A percentile compares a stretch with the other conserved stretches of the same genome.
phyloP scores from a whole-genome alignment of 2,113 vertebrate genomes.

The Cardinalis cardinalis region DNA sequence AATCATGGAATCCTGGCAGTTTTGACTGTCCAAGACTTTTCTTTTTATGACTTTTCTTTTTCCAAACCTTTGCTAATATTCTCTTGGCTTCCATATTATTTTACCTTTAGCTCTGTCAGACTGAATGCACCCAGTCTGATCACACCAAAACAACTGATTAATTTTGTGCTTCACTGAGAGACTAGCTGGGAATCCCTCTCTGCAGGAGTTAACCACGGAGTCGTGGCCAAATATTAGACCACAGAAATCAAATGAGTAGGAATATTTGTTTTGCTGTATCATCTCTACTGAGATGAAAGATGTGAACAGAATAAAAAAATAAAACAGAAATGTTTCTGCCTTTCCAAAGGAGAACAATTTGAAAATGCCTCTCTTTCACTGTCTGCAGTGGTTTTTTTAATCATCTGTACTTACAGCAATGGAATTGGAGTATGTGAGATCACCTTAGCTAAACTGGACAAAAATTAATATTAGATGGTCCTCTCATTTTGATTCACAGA shows the following conservation, averaged over 20 bases:
- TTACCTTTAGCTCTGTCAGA: not conserved
- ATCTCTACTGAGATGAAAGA: not conserved
- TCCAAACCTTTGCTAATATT: not conserved
- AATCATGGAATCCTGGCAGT: not conserved
- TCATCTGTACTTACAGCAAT: not conserved
- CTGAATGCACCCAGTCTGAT: not conserved
- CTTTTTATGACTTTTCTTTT: not conserved
- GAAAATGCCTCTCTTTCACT: not conserved
- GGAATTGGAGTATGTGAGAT: not conserved
- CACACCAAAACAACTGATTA: not conserved
- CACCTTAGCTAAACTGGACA: not conserved
- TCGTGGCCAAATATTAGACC: not conserved
- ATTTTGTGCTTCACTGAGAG: not conserved
- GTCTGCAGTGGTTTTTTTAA: not conserved
- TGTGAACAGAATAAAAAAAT: not conserved
- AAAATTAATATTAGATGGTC: not conserved
- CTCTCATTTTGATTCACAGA: not conserved
- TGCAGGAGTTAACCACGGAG: not conserved
- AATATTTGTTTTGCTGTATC: not conserved
- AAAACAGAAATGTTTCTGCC: not conserved
- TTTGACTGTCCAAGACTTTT: not conserved
- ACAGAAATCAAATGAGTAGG: not conserved
- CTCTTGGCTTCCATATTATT: not conserved
- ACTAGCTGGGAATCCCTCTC: not conserved
- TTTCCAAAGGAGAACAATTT: not conserved